Conservation (phyloP, 2,888 invertebrate genomes). For the Lacanobia wlatinum region DNA sequence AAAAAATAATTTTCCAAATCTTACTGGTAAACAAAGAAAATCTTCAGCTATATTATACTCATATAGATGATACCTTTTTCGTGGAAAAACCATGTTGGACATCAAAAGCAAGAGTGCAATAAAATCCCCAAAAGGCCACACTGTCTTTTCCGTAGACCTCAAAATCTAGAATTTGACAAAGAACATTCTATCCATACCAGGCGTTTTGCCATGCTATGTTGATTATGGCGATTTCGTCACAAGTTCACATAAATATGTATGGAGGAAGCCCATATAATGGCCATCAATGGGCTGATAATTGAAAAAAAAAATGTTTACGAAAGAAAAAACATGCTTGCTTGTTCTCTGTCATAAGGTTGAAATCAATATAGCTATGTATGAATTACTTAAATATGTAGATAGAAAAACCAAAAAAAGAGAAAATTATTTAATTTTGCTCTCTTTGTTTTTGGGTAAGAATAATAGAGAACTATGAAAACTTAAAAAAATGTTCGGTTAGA, state of each 20-base stretch:
- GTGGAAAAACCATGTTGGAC: too few species aligned
- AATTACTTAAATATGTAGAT: too few species aligned
- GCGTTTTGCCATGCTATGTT: not conserved
- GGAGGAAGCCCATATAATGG: slow-evolving; percentile 7
- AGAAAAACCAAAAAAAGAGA: too few species aligned
- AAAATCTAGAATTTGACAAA: slow-evolving; percentile 5
- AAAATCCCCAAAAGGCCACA: too few species aligned
- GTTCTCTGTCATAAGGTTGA: too few species aligned
- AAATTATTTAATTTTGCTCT: too few species aligned
- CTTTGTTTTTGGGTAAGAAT: not conserved
- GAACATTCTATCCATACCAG: not conserved
- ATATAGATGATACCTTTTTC: too few species aligned
- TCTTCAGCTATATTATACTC: too few species aligned
- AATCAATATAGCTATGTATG: too few species aligned
- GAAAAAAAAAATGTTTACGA: not conserved
- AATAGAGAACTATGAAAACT: not conserved
- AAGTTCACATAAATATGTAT: slow-evolving; percentile 16
- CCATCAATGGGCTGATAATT: not conserved
- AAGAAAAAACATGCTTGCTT: not conserved
- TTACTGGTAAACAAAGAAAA: too few species aligned
- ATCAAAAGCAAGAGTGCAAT: too few species aligned
- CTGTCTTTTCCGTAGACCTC: not conserved
- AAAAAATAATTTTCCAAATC: too few species aligned
- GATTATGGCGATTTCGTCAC: slow-evolving; percentile 25
- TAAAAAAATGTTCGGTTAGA: not conserved